Conservation (phyloP, 2,888 invertebrate genomes). For the Punctoribates punctum region DNA sequence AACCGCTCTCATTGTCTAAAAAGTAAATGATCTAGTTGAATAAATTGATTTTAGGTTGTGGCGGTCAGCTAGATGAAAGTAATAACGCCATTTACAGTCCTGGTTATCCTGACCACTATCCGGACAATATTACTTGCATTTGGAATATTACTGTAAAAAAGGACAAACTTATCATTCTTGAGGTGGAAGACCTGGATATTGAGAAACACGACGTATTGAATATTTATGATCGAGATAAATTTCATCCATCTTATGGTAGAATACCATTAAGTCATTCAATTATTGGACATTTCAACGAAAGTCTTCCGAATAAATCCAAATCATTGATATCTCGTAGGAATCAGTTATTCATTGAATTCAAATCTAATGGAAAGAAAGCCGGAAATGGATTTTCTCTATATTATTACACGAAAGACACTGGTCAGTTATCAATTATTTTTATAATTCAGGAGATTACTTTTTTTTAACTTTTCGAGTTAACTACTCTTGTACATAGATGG, state of each 20-base stretch:
- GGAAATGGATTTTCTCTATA: not conserved
- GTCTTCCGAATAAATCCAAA: not conserved
- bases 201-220: not conserved
- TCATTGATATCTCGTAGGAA: not conserved
- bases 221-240: not conserved
- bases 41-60: not conserved
- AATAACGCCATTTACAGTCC: not conserved
- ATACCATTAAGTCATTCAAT: not conserved
- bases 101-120: not conserved
- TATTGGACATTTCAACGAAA: not conserved
- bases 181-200: not conserved
- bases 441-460: no score
- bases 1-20: not conserved
- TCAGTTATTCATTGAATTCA: not conserved
- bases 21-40: not conserved
- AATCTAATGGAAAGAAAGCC: not conserved
- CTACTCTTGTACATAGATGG: not conserved
- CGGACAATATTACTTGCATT: not conserved
- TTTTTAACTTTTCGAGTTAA: no score
- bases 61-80: not conserved
- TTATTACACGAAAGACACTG: no score
- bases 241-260: not conserved
- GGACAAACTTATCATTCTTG: not conserved
- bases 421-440: no score
- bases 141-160: not conserved